phyloP scores from a whole-genome alignment of 35 echinoderm and acorn worm genomes.

The Heliocidaris erythrogramma region DNA sequence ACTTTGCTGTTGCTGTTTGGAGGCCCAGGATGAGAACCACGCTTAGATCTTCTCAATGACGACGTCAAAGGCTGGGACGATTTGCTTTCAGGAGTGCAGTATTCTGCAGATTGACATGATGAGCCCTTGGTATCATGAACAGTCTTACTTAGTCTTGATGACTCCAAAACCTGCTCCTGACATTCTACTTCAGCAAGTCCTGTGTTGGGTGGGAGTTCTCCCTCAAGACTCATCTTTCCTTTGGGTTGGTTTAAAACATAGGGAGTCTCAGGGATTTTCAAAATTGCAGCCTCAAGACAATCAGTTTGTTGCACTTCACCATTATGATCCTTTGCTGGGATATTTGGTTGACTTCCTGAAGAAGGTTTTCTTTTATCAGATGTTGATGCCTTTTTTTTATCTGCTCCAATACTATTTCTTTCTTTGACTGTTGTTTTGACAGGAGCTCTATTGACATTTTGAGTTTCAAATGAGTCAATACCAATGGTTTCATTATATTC shows the following conservation, averaged over 20 bases:
- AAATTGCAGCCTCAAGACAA: not conserved
- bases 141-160: not conserved
- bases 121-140: not conserved
- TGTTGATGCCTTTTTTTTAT: not conserved
- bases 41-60: not conserved
- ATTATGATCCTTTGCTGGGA: not conserved
- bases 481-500: not conserved
- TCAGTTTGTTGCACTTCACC: not conserved
- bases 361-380: slow-evolving; percentile 1
- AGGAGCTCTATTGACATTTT: not conserved
- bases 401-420: not conserved
- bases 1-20: not conserved
- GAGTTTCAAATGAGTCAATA: slow-evolving; percentile 11
- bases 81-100: not conserved
- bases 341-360: not conserved
- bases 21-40: not conserved
- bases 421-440: not conserved
- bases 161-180: not conserved
- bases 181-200: not conserved
- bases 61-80: not conserved
- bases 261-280: not conserved
- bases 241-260: not conserved
- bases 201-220: not conserved
- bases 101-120: not conserved
- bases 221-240: not conserved